These are phyloP conservation scores for Amphiprion clarkii DNA, from an alignment of 2,797 vertebrate genomes.

Conservation along the genomic window DNA sequence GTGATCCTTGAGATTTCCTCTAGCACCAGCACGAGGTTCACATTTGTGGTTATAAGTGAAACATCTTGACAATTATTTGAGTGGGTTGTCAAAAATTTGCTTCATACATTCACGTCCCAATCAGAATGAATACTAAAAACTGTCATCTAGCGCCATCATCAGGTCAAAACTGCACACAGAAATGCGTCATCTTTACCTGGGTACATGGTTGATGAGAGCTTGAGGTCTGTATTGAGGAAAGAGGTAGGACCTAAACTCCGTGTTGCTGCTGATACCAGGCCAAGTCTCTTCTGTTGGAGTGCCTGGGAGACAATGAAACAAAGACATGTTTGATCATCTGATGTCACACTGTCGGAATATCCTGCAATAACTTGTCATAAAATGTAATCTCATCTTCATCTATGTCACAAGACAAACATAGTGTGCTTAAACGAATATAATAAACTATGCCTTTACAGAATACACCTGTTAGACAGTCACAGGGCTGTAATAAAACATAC, in stretches of 20 bases:
- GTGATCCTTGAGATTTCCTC: too few species aligned
- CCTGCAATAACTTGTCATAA: neutral
- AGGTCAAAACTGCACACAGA: neutral
- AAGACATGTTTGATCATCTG: neutral
- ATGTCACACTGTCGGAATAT: neutral
- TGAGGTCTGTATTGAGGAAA: constrained; percentile 86
- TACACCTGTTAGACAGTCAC: neutral
- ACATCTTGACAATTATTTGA: too few species aligned
- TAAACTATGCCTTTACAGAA: neutral
- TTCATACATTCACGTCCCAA: too few species aligned
- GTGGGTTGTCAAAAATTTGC: too few species aligned
- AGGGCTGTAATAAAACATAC: neutral
- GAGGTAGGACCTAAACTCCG: constrained; percentile 86
- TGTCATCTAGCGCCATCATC: too few species aligned
- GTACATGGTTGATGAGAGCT: constrained; percentile 87
- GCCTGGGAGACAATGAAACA: constrained; percentile 69
- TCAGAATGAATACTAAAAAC: too few species aligned
- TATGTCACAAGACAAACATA: neutral
- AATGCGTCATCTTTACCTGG: constrained; percentile 78
- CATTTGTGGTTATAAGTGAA: too few species aligned
- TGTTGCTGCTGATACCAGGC: constrained; percentile 82
- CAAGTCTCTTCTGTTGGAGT: constrained; percentile 86
- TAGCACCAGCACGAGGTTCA: too few species aligned
- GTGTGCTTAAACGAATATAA: neutral
- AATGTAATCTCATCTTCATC: too few species aligned